Percentiles rank a stretch among this genome's conserved stretches.
phyloP scores from a whole-genome alignment of 2,113 vertebrate species.

The Bujurquina vittata region DNA sequence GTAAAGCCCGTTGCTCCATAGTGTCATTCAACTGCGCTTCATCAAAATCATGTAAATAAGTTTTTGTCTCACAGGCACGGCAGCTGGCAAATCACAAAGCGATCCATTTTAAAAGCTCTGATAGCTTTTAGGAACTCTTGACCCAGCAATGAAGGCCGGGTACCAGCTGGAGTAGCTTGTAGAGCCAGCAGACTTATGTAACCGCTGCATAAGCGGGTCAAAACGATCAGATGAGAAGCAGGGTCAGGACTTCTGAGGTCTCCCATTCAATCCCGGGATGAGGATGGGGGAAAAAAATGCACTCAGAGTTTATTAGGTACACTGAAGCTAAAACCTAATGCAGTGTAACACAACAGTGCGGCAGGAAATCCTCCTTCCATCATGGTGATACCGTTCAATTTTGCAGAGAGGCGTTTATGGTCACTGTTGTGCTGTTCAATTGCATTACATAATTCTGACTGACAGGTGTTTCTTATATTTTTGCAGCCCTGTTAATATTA shows the following conservation, averaged over 20 bases:
- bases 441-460: not conserved
- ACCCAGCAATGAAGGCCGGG: not conserved
- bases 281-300: not conserved
- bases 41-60: not conserved
- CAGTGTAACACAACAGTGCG: not conserved
- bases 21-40: slow-evolving; percentile 25
- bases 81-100: slow-evolving; percentile 8
- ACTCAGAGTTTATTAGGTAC: not conserved
- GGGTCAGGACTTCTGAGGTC: not conserved
- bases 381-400: not conserved
- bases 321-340: not conserved
- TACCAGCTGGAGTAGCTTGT: not conserved
- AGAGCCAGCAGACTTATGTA: not conserved
- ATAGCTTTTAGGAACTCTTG: not conserved
- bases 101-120: not conserved
- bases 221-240: not conserved
- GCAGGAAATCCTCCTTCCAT: not conserved
- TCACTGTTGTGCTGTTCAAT: not conserved
- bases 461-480: not conserved
- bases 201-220: slow-evolving; percentile 7
- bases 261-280: not conserved
- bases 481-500: not conserved
- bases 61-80: not conserved
- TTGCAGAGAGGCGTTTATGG: not conserved
- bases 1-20: slow-evolving; percentile 22